Conservation (phyloP, 64 coral and sea anemone genomes). For the Dendronephthya gigantea region DNA sequence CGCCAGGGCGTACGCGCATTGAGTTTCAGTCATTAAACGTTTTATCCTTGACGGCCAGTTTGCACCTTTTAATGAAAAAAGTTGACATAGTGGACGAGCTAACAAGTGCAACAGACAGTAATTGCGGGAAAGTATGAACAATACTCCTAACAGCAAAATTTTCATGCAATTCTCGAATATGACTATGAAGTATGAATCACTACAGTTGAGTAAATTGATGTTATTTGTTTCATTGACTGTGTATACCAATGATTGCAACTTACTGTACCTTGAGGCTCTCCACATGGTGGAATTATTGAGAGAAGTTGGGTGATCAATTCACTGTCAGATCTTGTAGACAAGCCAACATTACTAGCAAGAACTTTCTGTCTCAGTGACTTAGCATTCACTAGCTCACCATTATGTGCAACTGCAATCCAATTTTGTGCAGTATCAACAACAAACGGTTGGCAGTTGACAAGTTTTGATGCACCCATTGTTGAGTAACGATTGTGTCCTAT, state of each 20-base stretch:
- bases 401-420: slow-evolving; percentile 83
- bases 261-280: slow-evolving; percentile 49
- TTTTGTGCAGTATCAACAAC: slow-evolving; percentile 84
- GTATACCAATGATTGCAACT: too few species aligned
- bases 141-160: too few species aligned
- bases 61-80: slow-evolving; percentile 26
- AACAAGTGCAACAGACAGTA: too few species aligned
- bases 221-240: too few species aligned
- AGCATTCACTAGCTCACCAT: slow-evolving; percentile 89
- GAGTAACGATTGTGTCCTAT: slow-evolving; percentile 96
- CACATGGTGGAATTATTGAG: slow-evolving; percentile 74
- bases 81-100: too few species aligned
- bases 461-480: slow-evolving; percentile 67
- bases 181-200: too few species aligned
- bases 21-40: slow-evolving; percentile 50
- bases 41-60: slow-evolving; percentile 86
- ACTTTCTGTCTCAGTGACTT: slow-evolving; percentile 67
- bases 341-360: slow-evolving; percentile 53
- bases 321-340: slow-evolving; percentile 85
- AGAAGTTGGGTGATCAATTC: slow-evolving; percentile 89
- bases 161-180: too few species aligned
- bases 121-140: too few species aligned
- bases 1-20: slow-evolving; percentile 64
- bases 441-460: slow-evolving; percentile 93
- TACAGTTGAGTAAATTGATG: too few species aligned